Percentiles rank a stretch among this genome's conserved stretches.
Evolutionary conservation across 2,888 invertebrate genomes (phyloP).

Genomic region (Ectemnius continuus): DNA sequence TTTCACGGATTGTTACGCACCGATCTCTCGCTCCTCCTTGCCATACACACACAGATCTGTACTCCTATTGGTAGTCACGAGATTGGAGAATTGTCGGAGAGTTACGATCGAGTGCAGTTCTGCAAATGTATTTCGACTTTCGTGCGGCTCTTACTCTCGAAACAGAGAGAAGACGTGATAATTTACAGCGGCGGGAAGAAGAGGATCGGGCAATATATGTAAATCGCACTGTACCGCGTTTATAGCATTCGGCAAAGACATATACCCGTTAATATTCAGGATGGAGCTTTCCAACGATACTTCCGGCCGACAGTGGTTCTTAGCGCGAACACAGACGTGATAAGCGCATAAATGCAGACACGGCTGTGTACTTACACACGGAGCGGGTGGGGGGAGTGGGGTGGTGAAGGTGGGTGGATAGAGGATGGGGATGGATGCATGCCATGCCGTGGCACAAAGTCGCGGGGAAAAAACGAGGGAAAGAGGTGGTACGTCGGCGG

Average conservation of each 20-base stretch:
- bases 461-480: slow-evolving; percentile 31
- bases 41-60: too few relatives aligned
- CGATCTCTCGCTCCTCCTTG: too few relatives aligned
- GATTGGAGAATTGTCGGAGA: too few relatives aligned
- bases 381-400: slow-evolving; percentile 11
- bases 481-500: slow-evolving; percentile 25
- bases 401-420: background rate
- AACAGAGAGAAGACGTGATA: too few relatives aligned
- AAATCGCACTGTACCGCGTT: background rate
- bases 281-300: slow-evolving; percentile 25
- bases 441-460: slow-evolving; percentile 38
- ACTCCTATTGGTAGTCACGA: too few relatives aligned
- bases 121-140: too few relatives aligned
- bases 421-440: slow-evolving; percentile 24
- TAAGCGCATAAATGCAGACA: slow-evolving; percentile 53
- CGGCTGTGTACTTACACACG: slow-evolving; percentile 26
- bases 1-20: too few relatives aligned
- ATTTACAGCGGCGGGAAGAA: too few relatives aligned
- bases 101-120: too few relatives aligned
- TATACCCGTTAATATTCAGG: background rate
- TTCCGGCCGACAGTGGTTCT: slow-evolving; percentile 45
- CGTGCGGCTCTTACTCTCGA: too few relatives aligned
- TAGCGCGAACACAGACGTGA: slow-evolving; percentile 43
- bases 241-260: background rate
- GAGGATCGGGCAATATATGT: background rate